Conservation (phyloP, 2,888 invertebrate species). For the Tetramorium bicarinatum region DNA sequence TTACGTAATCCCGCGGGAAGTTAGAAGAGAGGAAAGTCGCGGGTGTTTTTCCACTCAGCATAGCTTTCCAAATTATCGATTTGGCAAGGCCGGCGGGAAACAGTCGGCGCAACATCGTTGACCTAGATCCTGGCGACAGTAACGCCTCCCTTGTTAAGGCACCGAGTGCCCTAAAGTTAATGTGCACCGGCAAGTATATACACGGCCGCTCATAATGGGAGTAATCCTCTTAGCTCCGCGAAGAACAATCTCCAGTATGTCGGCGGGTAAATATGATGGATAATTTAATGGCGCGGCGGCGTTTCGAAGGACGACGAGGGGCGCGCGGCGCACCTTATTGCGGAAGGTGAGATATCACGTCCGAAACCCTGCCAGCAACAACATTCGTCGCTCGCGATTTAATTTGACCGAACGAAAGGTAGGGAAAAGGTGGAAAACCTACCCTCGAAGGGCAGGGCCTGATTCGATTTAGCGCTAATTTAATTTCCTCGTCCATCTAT, state of each 20-base stretch:
- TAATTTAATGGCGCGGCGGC: slow-evolving; percentile 58
- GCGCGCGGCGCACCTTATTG: slow-evolving; percentile 1
- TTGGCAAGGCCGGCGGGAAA: slow-evolving; percentile 66
- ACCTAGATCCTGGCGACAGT: slow-evolving; percentile 61
- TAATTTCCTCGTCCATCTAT: slow-evolving; percentile 51
- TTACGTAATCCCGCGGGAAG: neutral
- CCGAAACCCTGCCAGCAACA: slow-evolving; percentile 52
- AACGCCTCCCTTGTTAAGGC: slow-evolving; percentile 62
- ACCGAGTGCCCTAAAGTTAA: slow-evolving; percentile 55
- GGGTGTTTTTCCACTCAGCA: slow-evolving; percentile 67
- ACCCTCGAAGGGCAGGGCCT: slow-evolving; percentile 5
- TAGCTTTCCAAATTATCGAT: slow-evolving; percentile 73
- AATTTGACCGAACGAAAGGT: slow-evolving; percentile 53
- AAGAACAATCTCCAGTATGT: slow-evolving; percentile 42
- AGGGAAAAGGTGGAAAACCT: slow-evolving; percentile 42
- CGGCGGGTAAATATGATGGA: slow-evolving; percentile 50
- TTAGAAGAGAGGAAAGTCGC: neutral
- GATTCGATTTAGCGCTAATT: slow-evolving; percentile 56
- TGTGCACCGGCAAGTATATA: slow-evolving; percentile 57
- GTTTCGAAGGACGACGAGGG: slow-evolving; percentile 37
- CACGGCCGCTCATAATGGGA: slow-evolving; percentile 47
- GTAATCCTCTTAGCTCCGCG: slow-evolving; percentile 56
- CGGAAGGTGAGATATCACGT: slow-evolving; percentile 31
- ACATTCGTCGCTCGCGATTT: slow-evolving; percentile 65
- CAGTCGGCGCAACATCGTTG: slow-evolving; percentile 70